Conservation (phyloP, 2,113 vertebrate genomes). For the Mirounga angustirostris region DNA sequence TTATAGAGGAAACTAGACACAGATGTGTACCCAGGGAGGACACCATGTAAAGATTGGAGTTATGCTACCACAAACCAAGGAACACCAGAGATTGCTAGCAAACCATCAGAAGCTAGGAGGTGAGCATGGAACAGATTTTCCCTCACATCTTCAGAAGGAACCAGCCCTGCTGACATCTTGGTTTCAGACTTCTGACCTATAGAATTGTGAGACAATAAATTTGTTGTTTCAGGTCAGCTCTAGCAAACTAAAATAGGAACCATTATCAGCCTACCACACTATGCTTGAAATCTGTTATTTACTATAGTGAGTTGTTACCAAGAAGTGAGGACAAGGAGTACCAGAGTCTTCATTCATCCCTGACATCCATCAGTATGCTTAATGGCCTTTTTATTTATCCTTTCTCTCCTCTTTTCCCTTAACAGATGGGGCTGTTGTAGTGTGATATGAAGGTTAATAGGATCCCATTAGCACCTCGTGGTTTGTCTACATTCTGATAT, state of each 20-base stretch:
- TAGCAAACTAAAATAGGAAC: not conserved
- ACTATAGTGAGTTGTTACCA: slow-evolving; percentile 22
- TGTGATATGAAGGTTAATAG: slow-evolving; percentile 59
- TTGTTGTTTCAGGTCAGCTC: not conserved
- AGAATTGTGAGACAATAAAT: slow-evolving; percentile 46
- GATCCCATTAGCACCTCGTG: slow-evolving; percentile 49
- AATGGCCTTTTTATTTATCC: slow-evolving; percentile 54
- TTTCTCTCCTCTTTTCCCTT: slow-evolving; percentile 19
- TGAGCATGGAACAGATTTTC: not conserved
- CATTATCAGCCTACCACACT: not conserved
- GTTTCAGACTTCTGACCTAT: slow-evolving; percentile 38
- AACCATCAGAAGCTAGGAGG: slow-evolving; percentile 15
- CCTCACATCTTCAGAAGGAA: slow-evolving; percentile 1
- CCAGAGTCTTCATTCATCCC: not conserved
- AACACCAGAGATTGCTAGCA: not conserved
- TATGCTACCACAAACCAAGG: not conserved
- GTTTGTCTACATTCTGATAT: slow-evolving; percentile 55
- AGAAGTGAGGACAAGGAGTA: slow-evolving; percentile 33
- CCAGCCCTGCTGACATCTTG: slow-evolving; percentile 14
- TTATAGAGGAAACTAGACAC: slow-evolving; percentile 11
- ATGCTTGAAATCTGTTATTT: slow-evolving; percentile 17
- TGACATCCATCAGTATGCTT: slow-evolving; percentile 23
- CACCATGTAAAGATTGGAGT: not conserved
- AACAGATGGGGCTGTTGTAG: slow-evolving; percentile 43
- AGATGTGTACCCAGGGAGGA: not conserved